Base-by-base conservation (phyloP, 1,140 invertebrate genomes). In the Halyomorpha halys region DNA sequence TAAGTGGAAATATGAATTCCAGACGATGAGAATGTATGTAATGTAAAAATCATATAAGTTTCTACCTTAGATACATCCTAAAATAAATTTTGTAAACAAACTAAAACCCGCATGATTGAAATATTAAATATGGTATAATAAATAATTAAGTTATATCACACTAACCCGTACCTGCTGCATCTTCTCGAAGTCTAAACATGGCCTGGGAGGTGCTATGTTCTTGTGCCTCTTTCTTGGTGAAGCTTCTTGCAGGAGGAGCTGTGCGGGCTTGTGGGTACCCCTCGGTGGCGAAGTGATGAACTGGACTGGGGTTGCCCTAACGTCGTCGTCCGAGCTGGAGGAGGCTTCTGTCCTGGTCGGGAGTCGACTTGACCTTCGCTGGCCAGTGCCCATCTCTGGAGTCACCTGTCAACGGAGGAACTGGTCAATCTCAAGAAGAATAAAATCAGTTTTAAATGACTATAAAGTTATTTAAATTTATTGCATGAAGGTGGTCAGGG, bases 111-210 rank as follows among this genome's bases (percentile, higher is more conserved):
- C n/a, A n/a, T n/a, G n/a, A n/a, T n/a, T n/a, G n/a, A n/a, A n/a
- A n/a, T n/a, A n/a, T n/a, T n/a, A n/a, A n/a, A n/a, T n/a, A n/a
- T n/a, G n/a, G n/a, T n/a, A n/a, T n/a, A n/a, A n/a, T n/a, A n/a
- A n/a, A n/a, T n/a, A n/a, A n/a, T n/a, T n/a, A n/a, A n/a, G n/a
- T n/a, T n/a, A n/a, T n/a, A n/a, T n/a, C 23, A 53, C 16, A 15
- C 9, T 16, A 65, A 65, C 21, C 34, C 72, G 77, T 79, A 89
- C 87, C 85, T 90, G 86, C 79, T 94, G 91, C 91, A 95, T 95
- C 81, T 95, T 95, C 78, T 95, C 91, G 76, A 95, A 95, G 79
- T 95, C 91, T 72, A 95, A 82, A 77, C 89, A 91, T 68, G 91
- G 91, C 73, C 91, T 81, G 72, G 78, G 81, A 70, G 75, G 76